Evolutionary conservation across 2,888 invertebrate species (phyloP), one percentile per base, ranked within the genome.

Genomic region (Phalangium opilio): DNA sequence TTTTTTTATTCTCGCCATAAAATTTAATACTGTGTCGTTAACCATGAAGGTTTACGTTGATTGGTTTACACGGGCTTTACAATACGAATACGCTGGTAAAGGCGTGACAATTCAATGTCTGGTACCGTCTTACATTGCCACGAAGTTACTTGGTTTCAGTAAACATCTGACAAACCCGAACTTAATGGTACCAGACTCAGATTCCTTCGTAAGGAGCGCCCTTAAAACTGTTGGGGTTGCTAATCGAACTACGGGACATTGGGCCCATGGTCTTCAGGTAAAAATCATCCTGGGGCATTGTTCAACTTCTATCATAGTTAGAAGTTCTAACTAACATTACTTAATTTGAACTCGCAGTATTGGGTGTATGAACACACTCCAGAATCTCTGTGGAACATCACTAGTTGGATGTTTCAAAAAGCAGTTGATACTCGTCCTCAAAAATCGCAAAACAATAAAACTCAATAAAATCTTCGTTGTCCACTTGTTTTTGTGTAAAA

Each of bases 101-200:
- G 85, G 85, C 32, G 75, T 93, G 50, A 77, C 80, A 32, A 75
- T 91, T 19, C 91, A 93, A 66, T 83, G 85, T 63, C 70, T 93
- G 17, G 75, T 81, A 1, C 91, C 91, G 0, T 73, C 86, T 60
- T 91, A 86, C 67, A 78, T 91, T 45, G 79, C 81, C 48, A 91
- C 91, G 1, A 87, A 52, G 20, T 48, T 87, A 20, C 54, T 55
- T 17, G 47, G 47, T 14, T 60, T 58, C 62, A 85, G 89, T 83
- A 79, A 83, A 10, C 73, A 80, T 68, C 81, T 89, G 49, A 59
- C 58, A 4, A 73, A 75, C 36, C 54, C 58, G 36, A 57, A 53
- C 19, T 44, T 62, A 17, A 47, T 61, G n/a, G 58, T 59, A 19
- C 64, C 64, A 10, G 54, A 55, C 39, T 79, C 80, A 0, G 67